Evolutionary conservation across 2,888 invertebrate species (phyloP).

Genomic region (Ephialtes manifestator): DNA sequence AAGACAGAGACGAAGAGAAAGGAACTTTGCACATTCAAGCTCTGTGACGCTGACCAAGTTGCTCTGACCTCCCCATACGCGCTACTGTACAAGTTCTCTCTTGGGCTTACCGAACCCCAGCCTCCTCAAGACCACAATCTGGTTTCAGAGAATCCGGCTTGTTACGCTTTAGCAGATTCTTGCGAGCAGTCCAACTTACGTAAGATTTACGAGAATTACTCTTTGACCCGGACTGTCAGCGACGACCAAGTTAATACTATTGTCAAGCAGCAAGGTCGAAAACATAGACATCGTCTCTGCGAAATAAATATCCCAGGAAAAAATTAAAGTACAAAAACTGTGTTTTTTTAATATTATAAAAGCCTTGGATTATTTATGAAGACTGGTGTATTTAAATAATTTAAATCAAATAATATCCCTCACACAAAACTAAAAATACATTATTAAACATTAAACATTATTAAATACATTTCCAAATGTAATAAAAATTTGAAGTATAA

Average conservation of each 20-base stretch:
- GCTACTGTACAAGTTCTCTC: conserved; percentile 45
- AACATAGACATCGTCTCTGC: not conserved
- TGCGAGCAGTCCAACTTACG: conserved; percentile 19
- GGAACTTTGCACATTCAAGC: conserved; percentile 63
- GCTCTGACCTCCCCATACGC: conserved; percentile 43
- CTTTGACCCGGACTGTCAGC: not conserved
- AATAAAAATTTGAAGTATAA: no score
- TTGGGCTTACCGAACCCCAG: conserved; percentile 7
- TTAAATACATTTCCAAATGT: no score
- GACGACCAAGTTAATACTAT: conserved; percentile 3
- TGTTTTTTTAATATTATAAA: no score
- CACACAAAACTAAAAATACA: no score
- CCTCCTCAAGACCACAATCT: conserved; percentile 47
- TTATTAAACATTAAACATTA: no score
- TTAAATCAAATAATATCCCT: no score
- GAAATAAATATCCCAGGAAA: not conserved
- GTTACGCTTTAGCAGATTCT: conserved; percentile 52
- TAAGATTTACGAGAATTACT: conserved; percentile 37
- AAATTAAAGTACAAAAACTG: no score
- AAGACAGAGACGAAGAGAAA: conserved; percentile 48
- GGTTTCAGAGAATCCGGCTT: conserved; percentile 46
- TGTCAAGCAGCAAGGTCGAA: not conserved
- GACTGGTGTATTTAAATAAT: no score
- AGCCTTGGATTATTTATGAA: no score
- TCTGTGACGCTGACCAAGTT: conserved; percentile 53